Evolutionary conservation across 2,113 vertebrate genomes (phyloP).

Genomic region (Patagioenas fasciata): DNA sequence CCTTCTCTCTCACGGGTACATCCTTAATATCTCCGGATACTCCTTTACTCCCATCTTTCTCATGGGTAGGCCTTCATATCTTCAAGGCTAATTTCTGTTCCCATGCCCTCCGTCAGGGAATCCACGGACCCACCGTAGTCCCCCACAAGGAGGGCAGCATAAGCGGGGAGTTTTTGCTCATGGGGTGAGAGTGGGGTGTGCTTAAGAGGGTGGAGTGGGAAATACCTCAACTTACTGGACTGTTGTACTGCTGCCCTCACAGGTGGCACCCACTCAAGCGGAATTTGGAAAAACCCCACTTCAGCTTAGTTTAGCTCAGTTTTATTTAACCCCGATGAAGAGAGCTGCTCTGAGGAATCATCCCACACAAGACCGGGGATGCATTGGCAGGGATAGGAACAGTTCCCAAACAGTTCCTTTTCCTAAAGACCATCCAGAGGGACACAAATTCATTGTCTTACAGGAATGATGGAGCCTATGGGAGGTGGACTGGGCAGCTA

Average conservation of each 20-base stretch:
- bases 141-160: background rate
- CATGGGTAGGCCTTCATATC: too few relatives aligned
- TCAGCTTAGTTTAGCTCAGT: background rate
- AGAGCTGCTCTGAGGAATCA: background rate
- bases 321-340: background rate
- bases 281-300: background rate
- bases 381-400: background rate
- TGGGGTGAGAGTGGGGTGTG: background rate
- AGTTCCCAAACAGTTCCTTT: background rate
- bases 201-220: background rate
- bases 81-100: too few relatives aligned
- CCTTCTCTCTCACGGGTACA: too few relatives aligned
- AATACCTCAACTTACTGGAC: background rate
- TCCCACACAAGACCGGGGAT: background rate
- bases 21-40: too few relatives aligned
- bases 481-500: background rate
- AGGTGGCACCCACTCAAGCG: background rate
- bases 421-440: background rate
- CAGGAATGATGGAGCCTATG: background rate
- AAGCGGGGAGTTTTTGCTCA: background rate
- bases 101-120: too few relatives aligned
- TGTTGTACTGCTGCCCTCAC: background rate
- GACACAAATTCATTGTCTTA: background rate
- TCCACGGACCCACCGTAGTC: too few relatives aligned
- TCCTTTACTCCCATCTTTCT: too few relatives aligned